These are phyloP conservation scores for Ceratitis capitata DNA, from an alignment of 1,140 invertebrate species.

Conservation along the genomic window DNA sequence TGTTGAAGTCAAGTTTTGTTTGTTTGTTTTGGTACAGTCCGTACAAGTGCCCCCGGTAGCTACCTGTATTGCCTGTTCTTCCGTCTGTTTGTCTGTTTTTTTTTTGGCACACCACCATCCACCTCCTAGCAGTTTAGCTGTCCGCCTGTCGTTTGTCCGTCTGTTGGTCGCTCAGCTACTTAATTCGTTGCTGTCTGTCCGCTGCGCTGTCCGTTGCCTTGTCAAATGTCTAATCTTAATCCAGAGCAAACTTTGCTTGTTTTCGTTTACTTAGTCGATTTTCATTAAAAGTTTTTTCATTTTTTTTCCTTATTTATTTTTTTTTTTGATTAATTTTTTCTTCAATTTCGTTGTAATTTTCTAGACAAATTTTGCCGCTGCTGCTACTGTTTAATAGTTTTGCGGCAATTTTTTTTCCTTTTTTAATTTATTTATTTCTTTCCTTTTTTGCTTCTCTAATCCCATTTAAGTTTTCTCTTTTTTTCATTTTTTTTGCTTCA, in stretches of 20 bases:
- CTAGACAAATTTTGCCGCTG: background rate
- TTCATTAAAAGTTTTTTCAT: too few relatives aligned
- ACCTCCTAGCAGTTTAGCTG: slow-evolving; percentile 11
- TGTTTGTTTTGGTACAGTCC: background rate
- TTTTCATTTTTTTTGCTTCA: too few relatives aligned
- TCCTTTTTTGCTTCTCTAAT: background rate
- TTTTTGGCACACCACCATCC: background rate
- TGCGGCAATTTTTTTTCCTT: background rate
- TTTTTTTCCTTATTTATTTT: background rate
- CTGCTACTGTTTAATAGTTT: background rate
- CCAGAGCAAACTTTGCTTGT: slow-evolving; percentile 29
- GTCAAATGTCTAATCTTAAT: slow-evolving; percentile 36
- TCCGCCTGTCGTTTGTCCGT: background rate
- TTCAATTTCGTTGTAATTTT: background rate
- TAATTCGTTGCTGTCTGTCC: background rate
- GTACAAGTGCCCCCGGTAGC: background rate
- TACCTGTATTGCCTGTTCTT: too few relatives aligned
- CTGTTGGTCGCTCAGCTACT: background rate
- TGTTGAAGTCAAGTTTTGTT: background rate
- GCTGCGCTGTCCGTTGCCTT: background rate
- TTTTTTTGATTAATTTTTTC: background rate
- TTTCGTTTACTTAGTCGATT: slow-evolving; percentile 2
- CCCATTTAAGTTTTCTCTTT: background rate
- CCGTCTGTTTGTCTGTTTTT: background rate
- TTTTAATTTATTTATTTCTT: background rate